Percentiles rank a stretch among this genome's conserved stretches.
Conservation (phyloP, 2,113 vertebrate species). For the Perca fluviatilis region DNA sequence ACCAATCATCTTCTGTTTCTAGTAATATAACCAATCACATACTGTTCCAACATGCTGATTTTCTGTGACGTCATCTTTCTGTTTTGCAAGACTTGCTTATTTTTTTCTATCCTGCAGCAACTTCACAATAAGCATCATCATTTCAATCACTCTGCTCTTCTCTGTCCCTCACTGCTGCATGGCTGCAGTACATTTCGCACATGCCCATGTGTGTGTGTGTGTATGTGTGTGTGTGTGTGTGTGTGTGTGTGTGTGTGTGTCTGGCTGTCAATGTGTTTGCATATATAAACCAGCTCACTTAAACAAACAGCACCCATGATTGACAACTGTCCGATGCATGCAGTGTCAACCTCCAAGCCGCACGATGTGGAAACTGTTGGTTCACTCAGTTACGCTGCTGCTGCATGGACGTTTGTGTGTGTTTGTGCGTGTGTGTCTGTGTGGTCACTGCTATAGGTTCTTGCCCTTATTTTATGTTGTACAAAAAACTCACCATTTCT, state of each 20-base stretch:
- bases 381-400: slow-evolving; percentile 19
- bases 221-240: slow-evolving; percentile 9
- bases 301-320: slow-evolving; percentile 53
- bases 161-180: slow-evolving; percentile 62
- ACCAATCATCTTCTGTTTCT: slow-evolving; percentile 67
- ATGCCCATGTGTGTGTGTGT: slow-evolving; percentile 15
- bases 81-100: slow-evolving; percentile 68
- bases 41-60: slow-evolving; percentile 63
- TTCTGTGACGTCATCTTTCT: slow-evolving; percentile 58
- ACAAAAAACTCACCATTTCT: slow-evolving; percentile 52
- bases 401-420: slow-evolving; percentile 27
- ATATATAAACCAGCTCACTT: slow-evolving; percentile 42
- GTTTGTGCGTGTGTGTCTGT: slow-evolving; percentile 19
- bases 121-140: slow-evolving; percentile 52
- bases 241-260: slow-evolving; percentile 23
- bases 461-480: slow-evolving; percentile 31
- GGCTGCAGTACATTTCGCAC: slow-evolving; percentile 41
- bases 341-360: slow-evolving; percentile 36
- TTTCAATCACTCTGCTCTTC: slow-evolving; percentile 43
- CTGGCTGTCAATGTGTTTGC: slow-evolving; percentile 23
- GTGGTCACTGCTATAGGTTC: slow-evolving; percentile 66
- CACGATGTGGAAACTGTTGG: slow-evolving; percentile 32
- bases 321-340: slow-evolving; percentile 67
- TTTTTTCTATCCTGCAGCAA: slow-evolving; percentile 61
- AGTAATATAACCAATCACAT: slow-evolving; percentile 65